A percentile compares a stretch with the other conserved stretches of the same genome.
phyloP scores from a whole-genome alignment of 2,113 vertebrate species.

The Leptodactylus fuscus region DNA sequence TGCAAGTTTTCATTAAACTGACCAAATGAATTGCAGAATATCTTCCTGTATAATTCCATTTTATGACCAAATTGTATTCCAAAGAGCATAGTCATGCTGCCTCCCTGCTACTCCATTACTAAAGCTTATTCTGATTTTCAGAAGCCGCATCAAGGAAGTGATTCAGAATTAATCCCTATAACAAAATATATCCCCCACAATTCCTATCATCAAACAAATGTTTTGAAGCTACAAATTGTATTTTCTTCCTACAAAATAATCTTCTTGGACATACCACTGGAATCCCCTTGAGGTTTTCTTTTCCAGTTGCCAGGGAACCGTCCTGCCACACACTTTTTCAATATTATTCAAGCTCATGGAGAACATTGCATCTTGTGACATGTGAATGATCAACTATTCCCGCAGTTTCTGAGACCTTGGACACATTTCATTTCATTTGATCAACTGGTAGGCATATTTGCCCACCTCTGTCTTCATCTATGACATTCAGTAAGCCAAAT shows the following conservation, averaged over 20 bases:
- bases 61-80: not conserved
- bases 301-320: not conserved
- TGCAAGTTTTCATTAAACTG: constrained; percentile 20
- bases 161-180: not conserved
- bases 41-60: not conserved
- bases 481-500: no score
- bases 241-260: not conserved
- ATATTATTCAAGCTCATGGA: not conserved
- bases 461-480: no score
- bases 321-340: not conserved
- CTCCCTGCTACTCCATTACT: not conserved
- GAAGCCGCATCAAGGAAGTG: not conserved
- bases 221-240: not conserved
- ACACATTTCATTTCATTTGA: no score
- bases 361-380: not conserved
- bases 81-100: not conserved
- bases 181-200: not conserved
- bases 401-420: not conserved
- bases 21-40: constrained; percentile 7
- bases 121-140: not conserved
- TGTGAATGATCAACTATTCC: not conserved
- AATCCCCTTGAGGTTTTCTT: not conserved
- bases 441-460: no score
- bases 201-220: not conserved
- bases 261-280: not conserved